Base-by-base conservation (phyloP, 2,113 vertebrate species). In the Myocastor coypus region DNA sequence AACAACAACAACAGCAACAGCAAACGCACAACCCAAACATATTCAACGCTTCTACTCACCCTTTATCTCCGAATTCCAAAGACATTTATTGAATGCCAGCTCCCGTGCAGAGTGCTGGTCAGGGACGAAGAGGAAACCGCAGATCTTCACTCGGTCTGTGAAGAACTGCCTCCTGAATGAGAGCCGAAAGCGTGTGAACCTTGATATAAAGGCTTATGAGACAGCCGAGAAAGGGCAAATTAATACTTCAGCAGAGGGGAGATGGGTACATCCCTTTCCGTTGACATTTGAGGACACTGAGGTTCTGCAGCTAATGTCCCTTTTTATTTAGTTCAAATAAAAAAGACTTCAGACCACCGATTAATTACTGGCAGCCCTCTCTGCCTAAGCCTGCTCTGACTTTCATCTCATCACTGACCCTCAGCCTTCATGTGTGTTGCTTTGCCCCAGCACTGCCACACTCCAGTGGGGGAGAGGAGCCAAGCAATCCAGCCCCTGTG, bases 171-270 rank as follows among this genome's bases (percentile, higher is more conserved):
- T 80, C 55, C n/a, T n/a, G 46, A 91, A 95, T 1, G 61, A 64
- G 63, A 92, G 63, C 52, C 32, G n/a, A 88, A 95, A 73, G 66
- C 73, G 68, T n/a, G 2, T 57, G 84, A 77, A 91, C n/a, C 32
- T 22, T 73, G 71, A 68, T 80, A 2, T 50, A 85, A 52, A 83
- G 82, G 55, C 63, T 78, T 82, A 57, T 40, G 61, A 87, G 73
- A 84, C 6, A 92, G 77, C 19, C 55, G 55, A 95, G 69, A 94
- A 57, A 83, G 61, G 71, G 61, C 46, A 73, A 73, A 91, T n/a
- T 24, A 68, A 59, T 55, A 69, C 13, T 57, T 55, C 61, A 83
- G 7, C 24, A 40, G 57, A 66, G 52, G 5, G 32, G 1, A n/a
- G 16, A 2, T 2, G 63, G n/a, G n/a, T 12, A 46, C 10, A 7